Base-by-base conservation (phyloP, 2,113 vertebrate genomes). In the Rhea pennata region DNA sequence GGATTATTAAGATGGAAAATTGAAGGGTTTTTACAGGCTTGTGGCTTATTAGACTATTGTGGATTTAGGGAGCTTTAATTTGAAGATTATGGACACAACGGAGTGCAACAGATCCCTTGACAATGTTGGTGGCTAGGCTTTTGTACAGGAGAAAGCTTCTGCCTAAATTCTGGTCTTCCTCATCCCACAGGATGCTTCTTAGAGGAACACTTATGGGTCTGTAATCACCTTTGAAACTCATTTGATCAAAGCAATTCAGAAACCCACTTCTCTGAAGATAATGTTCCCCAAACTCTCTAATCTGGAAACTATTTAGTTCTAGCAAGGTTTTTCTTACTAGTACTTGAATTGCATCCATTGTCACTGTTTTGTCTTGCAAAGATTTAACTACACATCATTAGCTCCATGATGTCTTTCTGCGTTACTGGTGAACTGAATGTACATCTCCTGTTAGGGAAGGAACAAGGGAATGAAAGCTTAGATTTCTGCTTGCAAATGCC, bases 1-100 rank as follows among this genome's bases (percentile, higher is more conserved):
- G 80, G 95, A 93, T 95, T 94, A 96, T 93, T 96, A 93, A 93
- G 51, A 48, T 96, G 95, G 95, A 96, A 92, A 96, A 96, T 84
- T 64, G 90, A 93, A 96, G 75, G 95, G 88, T 46, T 95, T 96
- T 97, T 90, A 87, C 85, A 95, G 93, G 62, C 89, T 96, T 97
- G 94, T 91, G 94, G 92, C 96, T 96, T 97, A 92, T 94, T 96
- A 92, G 80, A 69, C 95, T 80, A 94, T 78, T 97, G 87, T 92
- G 93, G 92, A 96, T 96, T 96, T 91, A 90, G 94, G 79, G 92
- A 96, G 83, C 46, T 82, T 97, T 96, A 92, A 88, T 96, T 95
- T 96, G 94, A 92, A 95, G 90, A 95, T 88, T 92, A 91, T 46
- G 79, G 84, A 69, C 58, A 89, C 46, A 92, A 84, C 84, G 70